These are phyloP conservation scores for Esox niger DNA, from an alignment of 2,113 vertebrate species.

Conservation along the genomic window DNA sequence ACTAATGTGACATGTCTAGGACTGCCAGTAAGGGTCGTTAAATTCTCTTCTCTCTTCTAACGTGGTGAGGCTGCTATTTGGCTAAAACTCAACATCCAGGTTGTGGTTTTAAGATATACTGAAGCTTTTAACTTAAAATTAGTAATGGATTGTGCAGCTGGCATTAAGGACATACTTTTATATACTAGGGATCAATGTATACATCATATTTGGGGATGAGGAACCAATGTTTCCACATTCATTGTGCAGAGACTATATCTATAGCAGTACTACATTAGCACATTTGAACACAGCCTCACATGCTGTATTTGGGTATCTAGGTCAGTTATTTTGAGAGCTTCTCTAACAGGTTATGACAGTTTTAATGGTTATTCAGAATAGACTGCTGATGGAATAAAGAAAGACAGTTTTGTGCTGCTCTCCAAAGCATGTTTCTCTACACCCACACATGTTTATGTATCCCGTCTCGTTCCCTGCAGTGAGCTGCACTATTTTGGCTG, in stretches of 20 bases:
- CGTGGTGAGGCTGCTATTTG: too few relatives aligned
- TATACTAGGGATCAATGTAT: not conserved
- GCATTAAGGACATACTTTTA: not conserved
- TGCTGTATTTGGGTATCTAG: not conserved
- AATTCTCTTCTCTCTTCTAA: too few relatives aligned
- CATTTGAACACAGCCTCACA: not conserved
- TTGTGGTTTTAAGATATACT: too few relatives aligned
- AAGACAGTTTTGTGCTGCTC: not conserved
- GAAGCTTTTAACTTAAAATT: not conserved
- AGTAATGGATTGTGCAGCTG: not conserved
- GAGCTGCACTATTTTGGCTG: conserved; percentile 14
- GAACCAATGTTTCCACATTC: not conserved
- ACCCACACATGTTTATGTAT: not conserved
- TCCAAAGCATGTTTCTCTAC: not conserved
- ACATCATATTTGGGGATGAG: not conserved
- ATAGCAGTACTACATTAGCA: not conserved
- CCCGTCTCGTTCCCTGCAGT: conserved; percentile 9
- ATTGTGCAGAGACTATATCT: too few relatives aligned
- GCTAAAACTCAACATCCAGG: too few relatives aligned
- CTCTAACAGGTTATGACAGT: not conserved
- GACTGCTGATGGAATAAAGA: not conserved
- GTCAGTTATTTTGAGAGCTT: conserved; percentile 1
- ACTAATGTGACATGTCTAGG: too few relatives aligned
- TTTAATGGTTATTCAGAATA: not conserved
- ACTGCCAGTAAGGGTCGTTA: too few relatives aligned